Percentiles rank a stretch among this genome's conserved stretches.
phyloP scores from a whole-genome alignment of 2,888 invertebrate species.

The Petrolisthes manimaculis region DNA sequence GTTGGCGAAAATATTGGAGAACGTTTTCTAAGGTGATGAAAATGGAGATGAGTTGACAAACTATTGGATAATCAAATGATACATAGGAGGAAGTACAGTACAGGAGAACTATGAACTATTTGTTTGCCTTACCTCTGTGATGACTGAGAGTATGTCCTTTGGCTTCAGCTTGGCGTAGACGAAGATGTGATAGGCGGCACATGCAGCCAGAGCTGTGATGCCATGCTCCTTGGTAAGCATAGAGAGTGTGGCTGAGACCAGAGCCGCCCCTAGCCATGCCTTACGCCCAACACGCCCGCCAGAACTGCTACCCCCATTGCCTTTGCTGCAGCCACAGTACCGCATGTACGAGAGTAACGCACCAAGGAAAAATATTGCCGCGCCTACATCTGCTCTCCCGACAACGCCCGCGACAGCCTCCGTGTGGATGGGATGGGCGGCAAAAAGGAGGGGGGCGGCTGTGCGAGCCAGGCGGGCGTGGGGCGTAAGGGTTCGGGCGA shows the following conservation, averaged over 20 bases:
- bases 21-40: neutral
- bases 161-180: slow-evolving; percentile 68
- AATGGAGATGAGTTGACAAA: neutral
- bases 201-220: slow-evolving; percentile 89
- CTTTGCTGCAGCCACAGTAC: slow-evolving; percentile 71
- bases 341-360: slow-evolving; percentile 88
- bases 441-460: slow-evolving; percentile 79
- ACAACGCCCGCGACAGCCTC: slow-evolving; percentile 97
- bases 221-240: slow-evolving; percentile 97
- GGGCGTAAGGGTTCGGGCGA: slow-evolving; percentile 68
- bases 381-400: slow-evolving; percentile 93
- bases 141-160: slow-evolving; percentile 60
- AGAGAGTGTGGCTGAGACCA: slow-evolving; percentile 79
- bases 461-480: slow-evolving; percentile 67
- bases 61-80: neutral
- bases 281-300: slow-evolving; percentile 70
- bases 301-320: slow-evolving; percentile 24
- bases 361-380: slow-evolving; percentile 89
- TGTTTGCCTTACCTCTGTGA: slow-evolving; percentile 66
- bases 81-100: neutral
- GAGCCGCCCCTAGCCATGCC: slow-evolving; percentile 75
- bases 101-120: too few species aligned
- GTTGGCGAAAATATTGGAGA: neutral
- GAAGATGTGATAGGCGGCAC: slow-evolving; percentile 87
- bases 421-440: slow-evolving; percentile 95